phyloP scores from a whole-genome alignment of 2,113 vertebrate genomes.

The Passer domesticus region DNA sequence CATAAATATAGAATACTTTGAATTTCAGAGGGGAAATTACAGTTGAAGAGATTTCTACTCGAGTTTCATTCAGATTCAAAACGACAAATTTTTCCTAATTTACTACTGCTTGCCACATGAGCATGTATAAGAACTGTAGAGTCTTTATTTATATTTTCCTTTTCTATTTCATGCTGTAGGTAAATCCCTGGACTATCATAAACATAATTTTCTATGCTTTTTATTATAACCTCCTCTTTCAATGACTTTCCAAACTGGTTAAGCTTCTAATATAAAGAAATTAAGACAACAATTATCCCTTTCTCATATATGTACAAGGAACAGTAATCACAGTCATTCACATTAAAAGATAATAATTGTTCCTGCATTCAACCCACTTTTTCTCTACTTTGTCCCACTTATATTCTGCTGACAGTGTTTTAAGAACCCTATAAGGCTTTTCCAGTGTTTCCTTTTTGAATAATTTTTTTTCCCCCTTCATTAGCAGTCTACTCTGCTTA shows the following conservation, averaged over 20 bases:
- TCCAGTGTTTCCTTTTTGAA: neutral
- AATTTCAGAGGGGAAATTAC: neutral
- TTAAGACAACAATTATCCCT: neutral
- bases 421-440: neutral
- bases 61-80: neutral
- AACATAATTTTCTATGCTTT: neutral
- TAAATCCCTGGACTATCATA: neutral
- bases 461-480: neutral
- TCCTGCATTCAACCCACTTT: neutral
- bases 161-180: neutral
- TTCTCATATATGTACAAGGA: neutral
- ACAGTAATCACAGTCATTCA: neutral
- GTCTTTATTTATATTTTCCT: neutral
- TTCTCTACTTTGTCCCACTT: neutral
- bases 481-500: neutral
- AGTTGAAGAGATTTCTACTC: neutral
- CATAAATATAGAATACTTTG: neutral
- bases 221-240: neutral
- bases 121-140: neutral
- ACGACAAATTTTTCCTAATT: neutral
- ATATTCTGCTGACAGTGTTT: neutral
- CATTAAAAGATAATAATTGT: neutral
- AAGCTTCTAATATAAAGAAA: neutral
- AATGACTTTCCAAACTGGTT: neutral
- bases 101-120: neutral